Evolutionary conservation across 2,888 invertebrate species (phyloP), one percentile per base, ranked within the genome.

Genomic region (Drosophila silvestris): DNA sequence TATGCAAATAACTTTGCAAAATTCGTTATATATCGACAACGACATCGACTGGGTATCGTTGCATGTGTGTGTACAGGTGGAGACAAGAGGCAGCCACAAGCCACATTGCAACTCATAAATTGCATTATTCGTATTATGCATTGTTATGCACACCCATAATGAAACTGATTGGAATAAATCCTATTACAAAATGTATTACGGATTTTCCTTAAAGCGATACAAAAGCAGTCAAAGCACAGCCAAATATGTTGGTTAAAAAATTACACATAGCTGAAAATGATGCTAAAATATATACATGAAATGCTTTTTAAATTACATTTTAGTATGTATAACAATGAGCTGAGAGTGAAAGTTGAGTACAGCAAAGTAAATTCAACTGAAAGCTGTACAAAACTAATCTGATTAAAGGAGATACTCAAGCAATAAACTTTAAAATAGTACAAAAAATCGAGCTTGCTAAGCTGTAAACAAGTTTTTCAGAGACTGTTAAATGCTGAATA

Each of bases 1-100:
- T 83, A 91, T 90, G 85, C 85, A 89, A 90, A 91, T 84, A 91
- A 83, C 79, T 89, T 74, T 22, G 70, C 79, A 72, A 81, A 75
- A 73, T 87, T 86, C 87, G 82, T 78, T 81, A 81, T 81, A 81
- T 77, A 81, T 83, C 65, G 70, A 41, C 81, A 79, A 74, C 70
- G 60, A 78, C 74, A 70, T 44, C 37, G 52, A 52, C 52, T n/a
- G 60, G 7, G 19, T 22, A 26, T 39, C 52, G 12, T 12, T 19
- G 10, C 35, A 33, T 4, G 30, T 9, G 7, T 3, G 41, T 50
- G 22, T 30, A 22, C 16, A 30, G 30, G 53, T 47, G 47, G 33
- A 72, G 65, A 59, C 53, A 60, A 52, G 64, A 41, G 59, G 64
- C 72, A 68, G 47, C 79, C 62, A 69, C 79, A 74, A 67, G 83